phyloP scores from a whole-genome alignment of 2,888 invertebrate species.

The Rosalia funebris region DNA sequence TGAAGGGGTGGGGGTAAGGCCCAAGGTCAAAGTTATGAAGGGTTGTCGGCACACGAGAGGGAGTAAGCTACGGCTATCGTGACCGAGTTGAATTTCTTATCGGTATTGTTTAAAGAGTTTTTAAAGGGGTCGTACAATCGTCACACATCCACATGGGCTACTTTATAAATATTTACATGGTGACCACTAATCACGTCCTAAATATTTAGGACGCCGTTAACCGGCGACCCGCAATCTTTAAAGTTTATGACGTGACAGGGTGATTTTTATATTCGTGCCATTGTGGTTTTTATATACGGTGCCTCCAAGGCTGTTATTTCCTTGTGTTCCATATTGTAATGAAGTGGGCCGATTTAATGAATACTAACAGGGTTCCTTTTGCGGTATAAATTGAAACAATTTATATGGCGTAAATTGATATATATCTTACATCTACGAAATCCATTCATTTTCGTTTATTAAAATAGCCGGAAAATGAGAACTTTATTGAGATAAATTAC shows the following conservation, averaged over 20 bases:
- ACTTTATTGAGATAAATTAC: no score
- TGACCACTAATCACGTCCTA: constrained; percentile 15
- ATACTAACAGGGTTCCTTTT: constrained; percentile 13
- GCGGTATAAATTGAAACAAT: no score
- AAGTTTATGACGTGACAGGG: constrained; percentile 12
- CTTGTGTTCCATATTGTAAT: constrained; percentile 16
- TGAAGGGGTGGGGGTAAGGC: constrained; percentile 49
- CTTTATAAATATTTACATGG: constrained; percentile 3
- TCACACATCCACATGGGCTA: background rate
- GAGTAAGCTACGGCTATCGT: constrained; percentile 39
- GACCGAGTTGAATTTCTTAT: constrained; percentile 46
- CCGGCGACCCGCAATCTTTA: constrained; percentile 6
- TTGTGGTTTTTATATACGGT: constrained; percentile 5
- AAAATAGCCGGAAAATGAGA: no score
- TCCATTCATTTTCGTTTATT: no score
- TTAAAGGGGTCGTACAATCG: constrained; percentile 13
- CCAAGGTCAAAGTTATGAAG: constrained; percentile 55
- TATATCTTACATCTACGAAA: no score
- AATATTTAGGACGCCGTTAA: constrained; percentile 26
- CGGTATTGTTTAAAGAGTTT: constrained; percentile 19
- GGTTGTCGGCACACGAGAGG: constrained; percentile 28
- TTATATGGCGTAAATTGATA: no score
- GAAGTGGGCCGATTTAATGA: constrained; percentile 5
- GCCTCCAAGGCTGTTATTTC: constrained; percentile 2
- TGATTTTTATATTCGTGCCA: constrained; percentile 1